A percentile compares a stretch with the other conserved stretches of the same genome.
These are phyloP conservation scores for Phylloscopus collybita DNA, from an alignment of 2,797 vertebrate species.

Conservation along the genomic window DNA sequence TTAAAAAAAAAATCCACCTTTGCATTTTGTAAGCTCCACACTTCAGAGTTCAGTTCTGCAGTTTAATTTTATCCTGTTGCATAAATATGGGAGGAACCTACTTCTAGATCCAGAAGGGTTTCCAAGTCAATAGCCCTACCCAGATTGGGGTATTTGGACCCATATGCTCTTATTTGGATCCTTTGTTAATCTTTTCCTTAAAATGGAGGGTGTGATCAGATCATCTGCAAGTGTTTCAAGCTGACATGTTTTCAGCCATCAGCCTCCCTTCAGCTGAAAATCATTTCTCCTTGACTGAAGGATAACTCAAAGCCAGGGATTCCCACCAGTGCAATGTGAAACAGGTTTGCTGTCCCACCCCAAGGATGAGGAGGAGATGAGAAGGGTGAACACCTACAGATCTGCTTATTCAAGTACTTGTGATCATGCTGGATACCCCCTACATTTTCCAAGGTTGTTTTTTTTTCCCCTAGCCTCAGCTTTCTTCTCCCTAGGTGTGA, in stretches of 20 bases:
- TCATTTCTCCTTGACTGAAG: background rate
- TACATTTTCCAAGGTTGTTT: background rate
- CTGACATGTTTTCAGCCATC: background rate
- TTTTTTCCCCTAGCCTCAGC: background rate
- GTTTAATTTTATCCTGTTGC: constrained; percentile 20
- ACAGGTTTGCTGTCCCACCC: background rate
- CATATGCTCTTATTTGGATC: constrained; percentile 29
- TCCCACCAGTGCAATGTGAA: background rate
- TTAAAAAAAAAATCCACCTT: constrained; percentile 29
- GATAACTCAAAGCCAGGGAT: background rate
- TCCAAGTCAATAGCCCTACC: constrained; percentile 42
- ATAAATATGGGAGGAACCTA: constrained; percentile 58
- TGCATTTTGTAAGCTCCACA: background rate
- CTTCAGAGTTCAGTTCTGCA: background rate
- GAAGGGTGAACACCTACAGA: background rate
- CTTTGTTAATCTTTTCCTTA: background rate
- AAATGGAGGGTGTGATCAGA: constrained; percentile 15
- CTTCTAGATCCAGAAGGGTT: constrained; percentile 28
- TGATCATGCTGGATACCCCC: background rate
- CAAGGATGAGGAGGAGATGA: background rate
- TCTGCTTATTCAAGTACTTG: background rate
- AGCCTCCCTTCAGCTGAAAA: background rate
- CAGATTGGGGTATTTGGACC: constrained; percentile 1
- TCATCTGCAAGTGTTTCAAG: constrained; percentile 39
- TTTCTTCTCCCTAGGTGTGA: background rate